A percentile compares a stretch with the other conserved stretches of the same genome.
Conservation (phyloP, 2,797 vertebrate genomes). For the Sciurus carolinensis region DNA sequence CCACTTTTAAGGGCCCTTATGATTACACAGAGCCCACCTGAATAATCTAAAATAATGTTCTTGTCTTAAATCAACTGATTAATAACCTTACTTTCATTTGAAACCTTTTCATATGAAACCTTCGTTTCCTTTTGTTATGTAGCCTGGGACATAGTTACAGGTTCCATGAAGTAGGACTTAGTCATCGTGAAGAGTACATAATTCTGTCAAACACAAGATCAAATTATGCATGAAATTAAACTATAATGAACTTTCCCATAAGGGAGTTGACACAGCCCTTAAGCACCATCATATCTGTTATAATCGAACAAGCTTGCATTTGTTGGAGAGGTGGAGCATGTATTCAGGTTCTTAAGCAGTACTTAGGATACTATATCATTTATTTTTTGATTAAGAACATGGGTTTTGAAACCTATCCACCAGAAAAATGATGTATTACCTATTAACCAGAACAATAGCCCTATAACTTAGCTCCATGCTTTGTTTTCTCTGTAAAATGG, state of each 20-base stretch:
- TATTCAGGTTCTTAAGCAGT: not conserved
- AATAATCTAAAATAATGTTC: not conserved
- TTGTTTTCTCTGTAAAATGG: not conserved
- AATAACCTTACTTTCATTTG: not conserved
- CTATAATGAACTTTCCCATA: not conserved
- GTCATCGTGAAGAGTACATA: not conserved
- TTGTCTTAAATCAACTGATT: not conserved
- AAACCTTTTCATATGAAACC: not conserved
- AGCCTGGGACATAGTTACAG: not conserved
- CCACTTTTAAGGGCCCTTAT: not conserved
- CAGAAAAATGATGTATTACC: not conserved
- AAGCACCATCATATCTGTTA: not conserved
- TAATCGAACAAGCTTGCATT: not conserved
- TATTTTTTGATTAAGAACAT: not conserved
- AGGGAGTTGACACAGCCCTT: not conserved
- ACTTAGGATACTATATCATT: not conserved
- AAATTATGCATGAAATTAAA: slow-evolving; percentile 35
- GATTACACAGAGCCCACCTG: not conserved
- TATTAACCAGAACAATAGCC: not conserved
- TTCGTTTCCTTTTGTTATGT: not conserved
- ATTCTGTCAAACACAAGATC: not conserved
- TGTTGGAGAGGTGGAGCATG: not conserved
- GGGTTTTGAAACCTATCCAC: not conserved
- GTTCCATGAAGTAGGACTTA: not conserved
- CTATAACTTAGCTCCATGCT: not conserved